Evolutionary conservation across 1,140 invertebrate species (phyloP), one percentile per base, ranked within the genome.

Genomic region (Drosophila grimshawi): DNA sequence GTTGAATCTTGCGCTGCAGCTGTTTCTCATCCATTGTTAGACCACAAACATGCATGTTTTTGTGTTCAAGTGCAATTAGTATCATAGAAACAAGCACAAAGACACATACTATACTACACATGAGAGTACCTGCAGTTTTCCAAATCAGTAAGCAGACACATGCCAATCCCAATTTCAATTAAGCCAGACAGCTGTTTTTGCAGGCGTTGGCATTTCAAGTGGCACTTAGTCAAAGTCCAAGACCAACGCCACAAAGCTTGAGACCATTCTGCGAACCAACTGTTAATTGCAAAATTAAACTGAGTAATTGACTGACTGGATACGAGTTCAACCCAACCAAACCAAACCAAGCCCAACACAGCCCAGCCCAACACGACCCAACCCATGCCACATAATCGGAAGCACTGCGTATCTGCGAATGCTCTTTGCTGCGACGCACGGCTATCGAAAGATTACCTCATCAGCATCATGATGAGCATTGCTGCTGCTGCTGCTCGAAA

Each of bases 251-350:
- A 19, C 19, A 19, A 19, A 19, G 19, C 19, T 39, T 49, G 43
- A 46, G 66, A 71, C 52, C 57, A 74, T 66, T 69, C 63, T 53
- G 67, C 71, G 59, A 62, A 68, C 78, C 73, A 80, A 67, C 81
- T 86, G 82, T 78, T 86, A 88, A 82, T 86, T 86, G 80, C 81
- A 88, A 86, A 86, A 86, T 82, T 79, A 86, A 79, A 86, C 72
- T 86, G 78, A 78, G 76, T 78, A 76, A 78, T 78, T 76, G 72
- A 64, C 72, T 78, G 73, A 60, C 64, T 66, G 62, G 70, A 67
- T 60, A 60, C 57, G 49, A 73, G 49, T 48, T 35, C 49, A 53
- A 67, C 35, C 55, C 46, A 30, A 35, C 27, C 29, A 8, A 7
- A 10, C 39, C 5, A 6, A 41, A 3, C 5, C n/a, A 19, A 41